A percentile compares a stretch with the other conserved stretches of the same genome.
Evolutionary conservation across 2,888 invertebrate species (phyloP).

Genomic region (Linnaemya tessellans): DNA sequence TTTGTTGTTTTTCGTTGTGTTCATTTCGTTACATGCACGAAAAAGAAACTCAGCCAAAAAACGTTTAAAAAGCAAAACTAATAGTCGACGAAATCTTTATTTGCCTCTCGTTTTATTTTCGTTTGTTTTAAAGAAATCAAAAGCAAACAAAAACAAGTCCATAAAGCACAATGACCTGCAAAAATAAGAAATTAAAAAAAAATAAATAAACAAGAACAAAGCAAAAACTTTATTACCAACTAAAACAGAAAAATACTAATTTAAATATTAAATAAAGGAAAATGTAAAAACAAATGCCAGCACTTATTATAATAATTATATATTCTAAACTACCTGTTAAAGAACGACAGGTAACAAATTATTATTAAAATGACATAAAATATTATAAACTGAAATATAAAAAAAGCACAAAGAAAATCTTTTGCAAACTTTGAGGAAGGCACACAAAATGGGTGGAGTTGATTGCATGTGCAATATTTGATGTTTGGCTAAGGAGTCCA

Average conservation of each 20-base stretch:
- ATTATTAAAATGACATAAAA: slow-evolving; percentile 70
- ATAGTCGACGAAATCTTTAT: slow-evolving; percentile 35
- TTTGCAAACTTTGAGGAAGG: slow-evolving; percentile 76
- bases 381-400: slow-evolving; percentile 55
- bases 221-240: slow-evolving; percentile 41
- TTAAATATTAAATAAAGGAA: slow-evolving; percentile 34
- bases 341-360: slow-evolving; percentile 68
- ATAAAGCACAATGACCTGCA: slow-evolving; percentile 76
- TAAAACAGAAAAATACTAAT: slow-evolving; percentile 49
- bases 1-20: slow-evolving; percentile 19
- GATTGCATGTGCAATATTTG: slow-evolving; percentile 11
- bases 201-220: slow-evolving; percentile 71
- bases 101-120: slow-evolving; percentile 32
- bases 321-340: slow-evolving; percentile 75
- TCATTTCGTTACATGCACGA: slow-evolving; percentile 16
- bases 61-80: slow-evolving; percentile 29
- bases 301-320: slow-evolving; percentile 75
- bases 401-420: slow-evolving; percentile 25
- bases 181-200: slow-evolving; percentile 73
- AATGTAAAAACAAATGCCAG: slow-evolving; percentile 33
- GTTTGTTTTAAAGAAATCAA: slow-evolving; percentile 26
- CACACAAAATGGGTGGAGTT: slow-evolving; percentile 71
- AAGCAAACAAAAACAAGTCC: slow-evolving; percentile 64
- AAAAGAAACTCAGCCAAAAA: slow-evolving; percentile 48
- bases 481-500: slow-evolving; percentile 3